Base-by-base conservation (phyloP, 2,113 vertebrate genomes). In the Cyprinodon tularosa region DNA sequence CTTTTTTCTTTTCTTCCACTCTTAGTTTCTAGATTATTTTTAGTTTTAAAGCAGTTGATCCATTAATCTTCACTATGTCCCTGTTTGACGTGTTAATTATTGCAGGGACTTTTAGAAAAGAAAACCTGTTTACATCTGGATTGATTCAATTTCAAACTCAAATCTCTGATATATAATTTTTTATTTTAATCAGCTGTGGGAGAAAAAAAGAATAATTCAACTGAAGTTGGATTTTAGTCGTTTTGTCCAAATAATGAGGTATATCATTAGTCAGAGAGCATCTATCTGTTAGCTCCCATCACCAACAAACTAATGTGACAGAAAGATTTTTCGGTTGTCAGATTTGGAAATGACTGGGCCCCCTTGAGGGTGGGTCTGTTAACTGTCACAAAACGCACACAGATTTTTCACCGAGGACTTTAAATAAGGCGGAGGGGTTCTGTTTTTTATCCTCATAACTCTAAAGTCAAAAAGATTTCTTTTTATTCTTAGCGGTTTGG, bases 251-350 rank as follows among this genome's bases (percentile, higher is more conserved):
- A 61, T 71, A 29, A 47, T 64, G 37, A 71, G 38, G 42, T 62
- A 36, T 71, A 50, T 79, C 68, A 53, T 85, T 76, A 79, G 60
- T 68, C 38, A 81, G 62, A 40, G 74, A 45, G 63, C 42, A 66
- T 47, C 53, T 73, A 48, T 40, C 48, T 78, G 66, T 67, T 82
- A 70, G 68, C 84, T 73, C 71, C 47, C 69, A 64, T 73, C 45
- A 63, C 53, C 14, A 76, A 39, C 45, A 66, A 76, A 69, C 62
- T 82, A 79, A 79, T 59, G 76, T 69, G 80, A 60, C 70, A 83
- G 71, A 65, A 37, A 7, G 15, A 80, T 71, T 80, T 83, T 78
- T 83, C 38, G 20, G 47, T 71, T 86, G 80, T 86, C 76, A 74
- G 76, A 80, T 71, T 71, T 83, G n/a, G 69, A 78, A 82, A 70